phyloP scores from a whole-genome alignment of 1,140 invertebrate species.

The Solen grandis region DNA sequence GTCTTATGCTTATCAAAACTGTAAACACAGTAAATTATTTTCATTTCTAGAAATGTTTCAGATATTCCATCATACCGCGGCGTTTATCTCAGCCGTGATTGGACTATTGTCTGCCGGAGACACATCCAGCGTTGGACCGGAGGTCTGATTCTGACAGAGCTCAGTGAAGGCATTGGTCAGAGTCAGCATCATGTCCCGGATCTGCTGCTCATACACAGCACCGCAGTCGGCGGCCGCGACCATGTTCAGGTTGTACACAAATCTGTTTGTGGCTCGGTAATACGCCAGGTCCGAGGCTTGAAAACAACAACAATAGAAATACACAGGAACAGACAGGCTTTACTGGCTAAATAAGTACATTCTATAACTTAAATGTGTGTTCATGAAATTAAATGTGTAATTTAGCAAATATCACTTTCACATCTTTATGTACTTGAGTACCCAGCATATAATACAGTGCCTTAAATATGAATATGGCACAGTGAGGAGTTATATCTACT shows the following conservation, averaged over 20 bases:
- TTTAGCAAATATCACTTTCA: no score
- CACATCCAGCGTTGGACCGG: background rate
- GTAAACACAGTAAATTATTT: no score
- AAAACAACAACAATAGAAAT: background rate
- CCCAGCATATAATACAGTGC: no score
- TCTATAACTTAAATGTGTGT: no score
- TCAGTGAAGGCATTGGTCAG: slow-evolving; percentile 21
- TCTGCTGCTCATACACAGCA: background rate
- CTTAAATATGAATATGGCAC: no score
- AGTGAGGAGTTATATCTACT: no score
- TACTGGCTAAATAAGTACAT: background rate
- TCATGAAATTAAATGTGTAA: no score
- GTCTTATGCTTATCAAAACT: no score
- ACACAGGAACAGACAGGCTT: background rate
- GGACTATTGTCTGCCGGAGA: background rate
- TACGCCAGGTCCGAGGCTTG: slow-evolving; percentile 1
- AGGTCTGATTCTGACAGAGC: background rate
- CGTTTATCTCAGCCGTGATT: background rate
- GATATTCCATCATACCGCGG: no score
- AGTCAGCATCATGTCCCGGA: background rate
- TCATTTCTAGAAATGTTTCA: no score
- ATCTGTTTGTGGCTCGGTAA: background rate
- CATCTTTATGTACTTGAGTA: no score
- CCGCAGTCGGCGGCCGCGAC: background rate
- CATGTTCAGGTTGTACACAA: background rate